Evolutionary conservation across 2,888 invertebrate species (phyloP).

Genomic region (Sphecodes monilicornis): DNA sequence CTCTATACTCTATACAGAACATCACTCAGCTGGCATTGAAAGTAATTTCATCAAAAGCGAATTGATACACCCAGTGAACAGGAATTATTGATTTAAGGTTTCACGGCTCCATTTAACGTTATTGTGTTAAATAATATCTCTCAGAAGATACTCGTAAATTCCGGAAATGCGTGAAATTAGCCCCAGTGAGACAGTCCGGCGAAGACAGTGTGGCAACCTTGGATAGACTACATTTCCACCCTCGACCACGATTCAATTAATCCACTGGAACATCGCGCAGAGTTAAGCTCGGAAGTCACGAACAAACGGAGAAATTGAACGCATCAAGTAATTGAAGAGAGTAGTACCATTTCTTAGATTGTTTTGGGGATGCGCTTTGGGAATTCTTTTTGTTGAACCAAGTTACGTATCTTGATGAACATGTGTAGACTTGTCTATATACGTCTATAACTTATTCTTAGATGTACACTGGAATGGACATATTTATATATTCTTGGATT

Average conservation of each 20-base stretch:
- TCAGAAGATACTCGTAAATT: neutral
- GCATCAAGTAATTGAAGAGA: neutral
- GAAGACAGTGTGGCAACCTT: neutral
- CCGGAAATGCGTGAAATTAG: neutral
- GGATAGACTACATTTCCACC: neutral
- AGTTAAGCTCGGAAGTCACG: constrained; percentile 3
- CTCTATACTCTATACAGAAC: neutral
- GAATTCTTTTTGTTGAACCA: neutral
- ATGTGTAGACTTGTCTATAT: neutral
- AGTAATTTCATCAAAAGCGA: neutral
- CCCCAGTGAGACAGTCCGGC: neutral
- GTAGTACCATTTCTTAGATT: neutral
- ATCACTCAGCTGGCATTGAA: neutral
- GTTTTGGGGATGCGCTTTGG: neutral
- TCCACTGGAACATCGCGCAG: neutral
- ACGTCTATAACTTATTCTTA: neutral
- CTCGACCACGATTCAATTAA: neutral
- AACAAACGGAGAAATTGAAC: neutral
- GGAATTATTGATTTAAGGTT: neutral
- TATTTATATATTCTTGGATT: too few relatives aligned
- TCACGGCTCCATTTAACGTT: neutral
- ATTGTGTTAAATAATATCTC: neutral
- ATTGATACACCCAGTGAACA: neutral
- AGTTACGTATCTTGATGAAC: neutral
- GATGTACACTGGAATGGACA: neutral